Conservation (phyloP, 1,140 invertebrate genomes). For the Pentalonia nigronervosa region DNA sequence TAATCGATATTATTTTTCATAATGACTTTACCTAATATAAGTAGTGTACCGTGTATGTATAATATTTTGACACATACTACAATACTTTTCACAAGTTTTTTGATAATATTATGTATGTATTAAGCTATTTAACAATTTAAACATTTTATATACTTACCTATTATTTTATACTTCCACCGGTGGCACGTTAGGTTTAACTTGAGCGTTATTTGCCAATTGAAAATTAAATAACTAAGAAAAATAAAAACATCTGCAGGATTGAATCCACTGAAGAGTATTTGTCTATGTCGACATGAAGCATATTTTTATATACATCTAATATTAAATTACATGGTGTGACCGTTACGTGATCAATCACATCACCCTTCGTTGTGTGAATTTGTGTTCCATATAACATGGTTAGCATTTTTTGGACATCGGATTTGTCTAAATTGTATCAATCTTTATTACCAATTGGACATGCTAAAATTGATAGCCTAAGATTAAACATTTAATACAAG, state of each 20-base stretch:
- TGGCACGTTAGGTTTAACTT: background rate
- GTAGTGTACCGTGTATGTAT: no score
- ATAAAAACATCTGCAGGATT: background rate
- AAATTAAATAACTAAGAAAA: background rate
- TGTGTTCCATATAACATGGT: background rate
- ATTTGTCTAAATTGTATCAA: background rate
- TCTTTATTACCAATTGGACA: background rate
- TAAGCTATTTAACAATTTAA: background rate
- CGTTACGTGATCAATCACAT: background rate
- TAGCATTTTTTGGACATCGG: background rate
- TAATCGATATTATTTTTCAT: background rate
- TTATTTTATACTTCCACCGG: background rate
- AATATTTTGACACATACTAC: background rate
- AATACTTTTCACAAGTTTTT: background rate
- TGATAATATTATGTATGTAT: background rate
- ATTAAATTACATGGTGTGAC: background rate
- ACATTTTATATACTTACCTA: background rate
- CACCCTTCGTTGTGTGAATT: background rate
- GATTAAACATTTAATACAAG: no score
- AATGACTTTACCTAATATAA: background rate
- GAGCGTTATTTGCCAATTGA: background rate
- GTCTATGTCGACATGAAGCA: background rate
- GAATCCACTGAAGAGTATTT: background rate
- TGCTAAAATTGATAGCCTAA: background rate
- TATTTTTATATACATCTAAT: background rate